A percentile compares a stretch with the other conserved stretches of the same genome.
Conservation (phyloP, 2,888 invertebrate species). For the Tenthredo scrophulariae region DNA sequence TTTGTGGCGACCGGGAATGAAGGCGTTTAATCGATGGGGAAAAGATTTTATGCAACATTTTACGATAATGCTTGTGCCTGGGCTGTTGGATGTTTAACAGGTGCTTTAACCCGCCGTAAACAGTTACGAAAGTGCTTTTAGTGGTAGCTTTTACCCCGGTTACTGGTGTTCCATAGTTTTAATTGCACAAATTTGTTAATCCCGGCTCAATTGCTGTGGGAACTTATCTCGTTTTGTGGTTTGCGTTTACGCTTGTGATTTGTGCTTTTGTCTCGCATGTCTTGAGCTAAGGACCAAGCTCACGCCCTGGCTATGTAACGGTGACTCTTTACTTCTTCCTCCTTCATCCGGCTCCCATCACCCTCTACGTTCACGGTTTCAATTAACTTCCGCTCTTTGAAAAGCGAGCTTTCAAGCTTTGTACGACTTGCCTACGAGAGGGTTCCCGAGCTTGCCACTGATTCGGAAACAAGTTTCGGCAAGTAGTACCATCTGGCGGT, state of each 20-base stretch:
- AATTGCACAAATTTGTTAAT: slow-evolving; percentile 44
- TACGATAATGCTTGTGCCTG: slow-evolving; percentile 11
- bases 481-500: slow-evolving; percentile 41
- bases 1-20: background rate
- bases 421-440: slow-evolving; percentile 1
- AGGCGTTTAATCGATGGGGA: background rate
- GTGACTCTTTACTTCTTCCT: slow-evolving; percentile 3
- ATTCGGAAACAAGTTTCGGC: slow-evolving; percentile 28
- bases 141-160: background rate
- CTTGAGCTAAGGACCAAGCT: background rate
- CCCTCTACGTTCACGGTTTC: background rate
- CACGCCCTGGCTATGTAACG: background rate
- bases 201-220: background rate
- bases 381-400: slow-evolving; percentile 39
- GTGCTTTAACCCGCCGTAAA: slow-evolving; percentile 42
- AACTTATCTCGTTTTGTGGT: slow-evolving; percentile 6
- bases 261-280: background rate
- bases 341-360: background rate
- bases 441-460: slow-evolving; percentile 17
- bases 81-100: slow-evolving; percentile 28
- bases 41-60: slow-evolving; percentile 27
- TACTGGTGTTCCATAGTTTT: slow-evolving; percentile 7
- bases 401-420: slow-evolving; percentile 30
- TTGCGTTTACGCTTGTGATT: background rate
- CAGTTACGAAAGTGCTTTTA: slow-evolving; percentile 45